Percentiles rank a stretch among this genome's conserved stretches.
phyloP scores from a whole-genome alignment of 2,113 vertebrate genomes.

The Hyaena hyaena region DNA sequence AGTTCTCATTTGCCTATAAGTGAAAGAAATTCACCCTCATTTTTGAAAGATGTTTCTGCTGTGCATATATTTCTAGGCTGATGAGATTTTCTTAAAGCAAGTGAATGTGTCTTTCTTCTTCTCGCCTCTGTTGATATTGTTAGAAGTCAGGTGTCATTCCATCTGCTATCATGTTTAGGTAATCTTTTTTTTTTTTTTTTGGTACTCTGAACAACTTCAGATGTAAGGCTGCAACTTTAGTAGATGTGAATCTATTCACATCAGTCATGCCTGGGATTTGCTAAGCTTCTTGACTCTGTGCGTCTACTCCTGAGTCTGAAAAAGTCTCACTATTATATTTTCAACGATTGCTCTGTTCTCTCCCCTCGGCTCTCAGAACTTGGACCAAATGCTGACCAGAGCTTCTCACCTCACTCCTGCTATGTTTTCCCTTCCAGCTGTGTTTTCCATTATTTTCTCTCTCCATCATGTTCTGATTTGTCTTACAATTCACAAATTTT shows the following conservation, averaged over 20 bases:
- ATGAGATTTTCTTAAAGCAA: background rate
- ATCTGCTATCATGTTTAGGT: background rate
- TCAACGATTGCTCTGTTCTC: background rate
- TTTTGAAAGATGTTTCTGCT: background rate
- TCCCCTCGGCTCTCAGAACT: background rate
- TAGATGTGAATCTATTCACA: background rate
- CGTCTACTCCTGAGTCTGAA: background rate
- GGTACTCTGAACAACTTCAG: background rate
- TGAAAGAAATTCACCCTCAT: background rate
- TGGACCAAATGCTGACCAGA: background rate
- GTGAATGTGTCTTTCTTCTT: background rate
- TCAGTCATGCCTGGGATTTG: background rate
- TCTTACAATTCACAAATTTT: background rate
- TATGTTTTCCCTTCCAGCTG: background rate
- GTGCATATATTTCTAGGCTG: background rate
- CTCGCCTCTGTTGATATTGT: background rate
- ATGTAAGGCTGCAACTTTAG: background rate
- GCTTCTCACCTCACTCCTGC: background rate
- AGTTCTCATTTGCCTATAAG: background rate
- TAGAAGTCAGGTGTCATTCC: background rate
- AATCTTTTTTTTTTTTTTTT: background rate
- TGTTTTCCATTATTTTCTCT: background rate
- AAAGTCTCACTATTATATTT: background rate
- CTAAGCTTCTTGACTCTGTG: background rate
- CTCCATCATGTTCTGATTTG: background rate